Evolutionary conservation across 2,113 vertebrate species (phyloP).

Genomic region (Cynoglossus semilaevis): DNA sequence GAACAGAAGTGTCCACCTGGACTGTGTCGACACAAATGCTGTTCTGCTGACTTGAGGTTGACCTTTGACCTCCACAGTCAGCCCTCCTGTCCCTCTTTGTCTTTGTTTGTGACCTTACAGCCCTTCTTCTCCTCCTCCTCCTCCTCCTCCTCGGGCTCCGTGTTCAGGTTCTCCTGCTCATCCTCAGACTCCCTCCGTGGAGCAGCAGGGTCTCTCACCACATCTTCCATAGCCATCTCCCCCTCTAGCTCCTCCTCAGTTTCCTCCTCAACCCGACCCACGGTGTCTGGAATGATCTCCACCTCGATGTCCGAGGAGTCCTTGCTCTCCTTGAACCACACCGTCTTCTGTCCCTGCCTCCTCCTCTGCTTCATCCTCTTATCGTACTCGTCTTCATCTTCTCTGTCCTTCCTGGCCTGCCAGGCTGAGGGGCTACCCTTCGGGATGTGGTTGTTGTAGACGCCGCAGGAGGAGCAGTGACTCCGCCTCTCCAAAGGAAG

Average conservation of each 20-base stretch:
- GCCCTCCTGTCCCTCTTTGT: constrained; percentile 32
- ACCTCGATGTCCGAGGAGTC: constrained; percentile 80
- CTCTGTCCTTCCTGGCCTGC: constrained; percentile 18
- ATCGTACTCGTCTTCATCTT: constrained; percentile 52
- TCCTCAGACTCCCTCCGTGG: constrained; percentile 34
- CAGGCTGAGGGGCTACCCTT: constrained; percentile 51
- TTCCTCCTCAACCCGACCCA: constrained; percentile 67
- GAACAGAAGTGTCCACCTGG: background rate
- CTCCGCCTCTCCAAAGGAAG: constrained; percentile 61
- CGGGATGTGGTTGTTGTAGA: constrained; percentile 61
- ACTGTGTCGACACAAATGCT: constrained; percentile 18
- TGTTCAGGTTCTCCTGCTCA: constrained; percentile 15
- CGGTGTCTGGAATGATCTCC: constrained; percentile 77
- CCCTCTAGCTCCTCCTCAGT: constrained; percentile 59
- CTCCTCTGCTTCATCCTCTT: constrained; percentile 69
- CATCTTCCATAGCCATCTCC: constrained; percentile 53
- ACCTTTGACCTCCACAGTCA: constrained; percentile 43
- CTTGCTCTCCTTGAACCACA: constrained; percentile 83
- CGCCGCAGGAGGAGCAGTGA: constrained; percentile 67
- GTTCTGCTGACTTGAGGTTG: constrained; percentile 18
- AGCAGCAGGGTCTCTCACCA: constrained; percentile 58
- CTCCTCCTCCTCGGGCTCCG: constrained; percentile 8
- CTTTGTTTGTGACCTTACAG: background rate
- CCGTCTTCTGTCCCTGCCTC: constrained; percentile 77
- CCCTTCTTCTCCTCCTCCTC: constrained; percentile 25